Conservation (phyloP, 1,140 invertebrate species). For the Macrosteles quadrilineatus region DNA sequence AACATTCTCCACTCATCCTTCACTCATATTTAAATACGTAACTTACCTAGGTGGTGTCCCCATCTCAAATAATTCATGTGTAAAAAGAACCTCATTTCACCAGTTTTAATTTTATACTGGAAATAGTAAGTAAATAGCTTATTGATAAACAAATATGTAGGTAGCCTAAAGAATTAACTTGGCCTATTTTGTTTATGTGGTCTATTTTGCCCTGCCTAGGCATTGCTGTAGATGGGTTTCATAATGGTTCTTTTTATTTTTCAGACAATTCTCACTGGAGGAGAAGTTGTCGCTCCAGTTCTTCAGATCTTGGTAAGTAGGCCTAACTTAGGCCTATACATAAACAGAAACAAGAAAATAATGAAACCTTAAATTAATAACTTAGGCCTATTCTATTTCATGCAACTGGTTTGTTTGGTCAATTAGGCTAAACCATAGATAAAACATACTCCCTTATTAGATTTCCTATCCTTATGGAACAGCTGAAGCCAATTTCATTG, state of each 20-base stretch:
- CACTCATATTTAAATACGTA: too few species aligned
- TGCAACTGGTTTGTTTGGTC: not conserved
- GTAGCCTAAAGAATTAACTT: not conserved
- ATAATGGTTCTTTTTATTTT: conserved; percentile 39
- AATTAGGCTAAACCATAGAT: not conserved
- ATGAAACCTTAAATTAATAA: conserved; percentile 21
- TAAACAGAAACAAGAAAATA: conserved; percentile 53
- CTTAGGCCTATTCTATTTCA: not conserved
- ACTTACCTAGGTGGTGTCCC: too few species aligned
- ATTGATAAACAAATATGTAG: not conserved
- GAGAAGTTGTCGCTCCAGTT: conserved; percentile 64
- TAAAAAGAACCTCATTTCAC: too few species aligned
- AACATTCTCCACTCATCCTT: too few species aligned
- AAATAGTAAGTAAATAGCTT: not conserved
- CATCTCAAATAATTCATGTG: too few species aligned
- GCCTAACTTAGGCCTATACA: not conserved
- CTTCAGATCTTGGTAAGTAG: conserved; percentile 70
- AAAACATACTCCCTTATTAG: not conserved
- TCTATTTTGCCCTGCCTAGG: not conserved
- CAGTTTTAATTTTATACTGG: not conserved
- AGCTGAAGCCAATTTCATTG: too few species aligned
- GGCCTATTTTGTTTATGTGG: not conserved
- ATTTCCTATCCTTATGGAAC: too few species aligned
- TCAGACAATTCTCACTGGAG: conserved; percentile 67
- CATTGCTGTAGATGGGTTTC: not conserved